These are phyloP conservation scores for Caenorhabditis zanzibari DNA, from an alignment of 2,888 invertebrate genomes.

Conservation along the genomic window DNA sequence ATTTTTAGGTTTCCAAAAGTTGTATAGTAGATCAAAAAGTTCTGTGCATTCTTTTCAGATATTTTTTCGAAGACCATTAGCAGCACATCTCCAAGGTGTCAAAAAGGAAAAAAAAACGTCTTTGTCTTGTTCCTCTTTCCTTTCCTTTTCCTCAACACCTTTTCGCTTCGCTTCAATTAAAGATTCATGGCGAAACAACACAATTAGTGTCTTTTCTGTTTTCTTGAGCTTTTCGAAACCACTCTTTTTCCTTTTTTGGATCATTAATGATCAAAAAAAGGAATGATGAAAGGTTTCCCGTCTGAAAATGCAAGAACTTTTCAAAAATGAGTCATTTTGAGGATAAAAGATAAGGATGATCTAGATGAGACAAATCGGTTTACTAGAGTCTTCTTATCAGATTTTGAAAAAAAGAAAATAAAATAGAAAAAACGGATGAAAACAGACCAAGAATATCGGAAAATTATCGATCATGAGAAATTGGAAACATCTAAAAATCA, in stretches of 20 bases:
- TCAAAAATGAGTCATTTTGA: constrained; percentile 18
- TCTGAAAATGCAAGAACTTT: constrained; percentile 3
- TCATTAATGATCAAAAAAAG: constrained; percentile 41
- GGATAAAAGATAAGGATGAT: constrained; percentile 16
- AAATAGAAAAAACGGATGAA: neutral
- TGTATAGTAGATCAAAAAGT: constrained; percentile 8
- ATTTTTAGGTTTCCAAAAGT: neutral
- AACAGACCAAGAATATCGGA: neutral
- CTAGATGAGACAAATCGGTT: constrained; percentile 29
- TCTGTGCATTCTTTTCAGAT: neutral
- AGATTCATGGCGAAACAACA: constrained; percentile 48
- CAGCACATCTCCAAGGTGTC: constrained; percentile 40
- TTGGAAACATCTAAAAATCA: neutral
- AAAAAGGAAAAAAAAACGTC: constrained; percentile 16
- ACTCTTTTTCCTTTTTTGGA: neutral
- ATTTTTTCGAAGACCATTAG: constrained; percentile 13
- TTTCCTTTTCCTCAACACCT: neutral
- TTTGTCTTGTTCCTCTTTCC: neutral
- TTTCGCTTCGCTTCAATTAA: constrained; percentile 53
- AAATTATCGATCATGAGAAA: neutral
- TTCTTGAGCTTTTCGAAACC: constrained; percentile 31
- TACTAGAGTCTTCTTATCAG: constrained; percentile 18
- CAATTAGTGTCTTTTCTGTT: constrained; percentile 45
- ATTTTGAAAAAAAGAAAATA: constrained; percentile 16
- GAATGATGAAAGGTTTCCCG: constrained; percentile 7